Percentiles rank a stretch among this genome's conserved stretches.
phyloP scores from a whole-genome alignment of 2,888 invertebrate species.

The Tinea trinotella region DNA sequence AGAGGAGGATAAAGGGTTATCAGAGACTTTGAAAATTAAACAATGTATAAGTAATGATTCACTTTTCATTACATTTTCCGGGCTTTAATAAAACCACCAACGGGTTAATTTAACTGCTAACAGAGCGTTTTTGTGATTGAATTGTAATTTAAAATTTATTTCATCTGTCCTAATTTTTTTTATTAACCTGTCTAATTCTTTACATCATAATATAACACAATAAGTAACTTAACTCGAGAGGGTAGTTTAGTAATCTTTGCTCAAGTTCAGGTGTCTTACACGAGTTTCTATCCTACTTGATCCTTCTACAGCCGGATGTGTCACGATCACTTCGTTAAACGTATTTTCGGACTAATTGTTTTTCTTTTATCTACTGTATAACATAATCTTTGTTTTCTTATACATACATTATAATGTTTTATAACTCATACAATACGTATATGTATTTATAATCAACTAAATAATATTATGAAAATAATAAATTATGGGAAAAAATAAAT shows the following conservation, averaged over 20 bases:
- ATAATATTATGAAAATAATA: too few relatives aligned
- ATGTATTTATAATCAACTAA: too few relatives aligned
- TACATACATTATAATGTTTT: too few relatives aligned
- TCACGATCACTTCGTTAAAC: background rate
- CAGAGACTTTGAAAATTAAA: constrained; percentile 31
- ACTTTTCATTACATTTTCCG: constrained; percentile 22
- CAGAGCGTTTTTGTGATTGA: constrained; percentile 3
- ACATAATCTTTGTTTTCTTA: too few relatives aligned
- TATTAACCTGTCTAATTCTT: background rate
- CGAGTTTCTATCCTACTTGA: background rate
- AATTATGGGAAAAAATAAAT: too few relatives aligned
- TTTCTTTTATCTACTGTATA: background rate
- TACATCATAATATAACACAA: too few relatives aligned
- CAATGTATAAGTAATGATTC: constrained; percentile 30
- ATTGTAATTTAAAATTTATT: background rate
- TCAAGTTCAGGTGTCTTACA: background rate
- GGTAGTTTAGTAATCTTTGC: too few relatives aligned
- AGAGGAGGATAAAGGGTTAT: constrained; percentile 34
- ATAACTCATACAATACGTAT: too few relatives aligned
- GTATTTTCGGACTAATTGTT: background rate
- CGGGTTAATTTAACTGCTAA: background rate
- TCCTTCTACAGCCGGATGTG: background rate
- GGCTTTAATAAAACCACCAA: background rate
- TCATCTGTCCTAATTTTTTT: background rate
- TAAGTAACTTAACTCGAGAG: too few relatives aligned